These are phyloP conservation scores for Alaudala cheleensis DNA, from an alignment of 2,113 vertebrate species.

Conservation along the genomic window DNA sequence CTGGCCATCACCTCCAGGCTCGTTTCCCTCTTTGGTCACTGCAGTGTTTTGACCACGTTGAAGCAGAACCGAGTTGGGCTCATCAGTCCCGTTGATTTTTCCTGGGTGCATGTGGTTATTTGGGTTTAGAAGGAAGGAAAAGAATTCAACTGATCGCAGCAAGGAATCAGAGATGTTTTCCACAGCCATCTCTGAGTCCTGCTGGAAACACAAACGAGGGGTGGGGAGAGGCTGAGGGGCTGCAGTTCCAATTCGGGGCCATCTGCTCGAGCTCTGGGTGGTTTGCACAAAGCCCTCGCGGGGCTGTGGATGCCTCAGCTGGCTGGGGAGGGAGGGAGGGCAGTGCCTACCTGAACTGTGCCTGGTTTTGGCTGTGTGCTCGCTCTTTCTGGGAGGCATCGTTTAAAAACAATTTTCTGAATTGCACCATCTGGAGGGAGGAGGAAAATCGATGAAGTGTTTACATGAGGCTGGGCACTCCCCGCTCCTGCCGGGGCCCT, in stretches of 20 bases:
- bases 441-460: slow-evolving; percentile 32
- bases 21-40: no score
- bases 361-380: slow-evolving; percentile 37
- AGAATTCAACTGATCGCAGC: neutral
- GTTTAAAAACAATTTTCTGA: slow-evolving; percentile 65
- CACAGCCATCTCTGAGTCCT: neutral
- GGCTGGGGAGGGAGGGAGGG: slow-evolving; percentile 42
- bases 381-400: slow-evolving; percentile 16
- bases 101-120: neutral
- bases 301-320: neutral
- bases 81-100: neutral
- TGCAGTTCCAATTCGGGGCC: slow-evolving; percentile 46
- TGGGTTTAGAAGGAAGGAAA: neutral
- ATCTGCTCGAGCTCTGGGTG: slow-evolving; percentile 11
- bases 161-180: neutral
- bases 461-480: slow-evolving; percentile 12
- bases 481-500: neutral
- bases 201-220: neutral
- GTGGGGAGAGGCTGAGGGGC: neutral
- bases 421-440: slow-evolving; percentile 58
- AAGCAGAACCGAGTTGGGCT: neutral
- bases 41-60: no score
- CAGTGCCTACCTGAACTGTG: slow-evolving; percentile 47
- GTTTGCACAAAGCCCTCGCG: neutral
- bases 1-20: neutral